Percentiles rank a stretch among this genome's conserved stretches.
These are phyloP conservation scores for Tribolium freemani DNA, from an alignment of 2,888 invertebrate genomes.

Conservation along the genomic window DNA sequence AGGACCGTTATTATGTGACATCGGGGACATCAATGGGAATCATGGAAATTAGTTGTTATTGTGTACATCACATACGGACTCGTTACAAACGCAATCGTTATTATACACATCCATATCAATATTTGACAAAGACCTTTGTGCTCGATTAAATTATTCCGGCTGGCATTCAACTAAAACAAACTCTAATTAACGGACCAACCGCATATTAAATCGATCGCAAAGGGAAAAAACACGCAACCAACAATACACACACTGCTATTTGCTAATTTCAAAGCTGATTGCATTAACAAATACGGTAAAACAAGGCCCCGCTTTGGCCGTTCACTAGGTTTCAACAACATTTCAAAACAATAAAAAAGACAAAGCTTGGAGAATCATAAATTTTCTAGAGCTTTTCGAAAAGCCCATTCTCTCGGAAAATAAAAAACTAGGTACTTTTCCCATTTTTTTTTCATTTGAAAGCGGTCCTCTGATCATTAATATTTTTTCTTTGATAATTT, in stretches of 20 bases:
- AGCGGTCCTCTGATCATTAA: too few relatives aligned
- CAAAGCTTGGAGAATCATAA: too few relatives aligned
- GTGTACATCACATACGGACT: conserved; percentile 59
- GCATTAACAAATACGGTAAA: too few relatives aligned
- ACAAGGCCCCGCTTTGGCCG: too few relatives aligned
- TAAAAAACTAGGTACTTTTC: too few relatives aligned
- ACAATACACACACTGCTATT: background rate
- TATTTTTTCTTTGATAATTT: too few relatives aligned
- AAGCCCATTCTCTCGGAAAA: too few relatives aligned
- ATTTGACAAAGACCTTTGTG: conserved; percentile 63
- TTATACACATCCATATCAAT: conserved; percentile 57
- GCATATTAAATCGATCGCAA: conserved; percentile 20
- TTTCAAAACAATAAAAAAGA: too few relatives aligned
- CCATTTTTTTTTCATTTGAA: too few relatives aligned
- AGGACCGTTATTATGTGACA: conserved; percentile 43
- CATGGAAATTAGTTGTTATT: conserved; percentile 67
- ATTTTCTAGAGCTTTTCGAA: too few relatives aligned
- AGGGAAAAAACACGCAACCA: background rate
- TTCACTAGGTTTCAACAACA: too few relatives aligned
- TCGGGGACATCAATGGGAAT: conserved; percentile 62
- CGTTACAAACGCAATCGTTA: conserved; percentile 54
- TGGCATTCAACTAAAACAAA: conserved; percentile 47
- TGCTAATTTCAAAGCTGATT: too few relatives aligned
- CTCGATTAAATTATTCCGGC: conserved; percentile 54
- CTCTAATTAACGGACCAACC: conserved; percentile 37